Evolutionary conservation across 2,797 vertebrate species (phyloP), one percentile per base, ranked within the genome.

Genomic region (Graptemys geographica): DNA sequence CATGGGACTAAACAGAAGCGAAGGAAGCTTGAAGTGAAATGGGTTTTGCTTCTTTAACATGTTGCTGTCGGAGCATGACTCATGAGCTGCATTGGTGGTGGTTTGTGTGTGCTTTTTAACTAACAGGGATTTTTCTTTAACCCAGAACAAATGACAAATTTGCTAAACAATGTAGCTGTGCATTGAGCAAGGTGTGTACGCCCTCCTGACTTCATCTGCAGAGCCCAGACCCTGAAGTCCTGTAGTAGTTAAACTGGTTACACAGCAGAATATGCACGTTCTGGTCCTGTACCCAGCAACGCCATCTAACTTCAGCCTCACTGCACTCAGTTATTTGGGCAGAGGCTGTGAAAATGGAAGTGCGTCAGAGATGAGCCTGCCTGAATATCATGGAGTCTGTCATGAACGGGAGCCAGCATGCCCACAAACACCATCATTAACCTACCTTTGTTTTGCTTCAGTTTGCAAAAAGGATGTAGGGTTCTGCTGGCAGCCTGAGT

Each of bases 361-460:
- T 92, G 49, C 0, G n/a, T 55, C 51, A 11, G 57, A 47, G 82
- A 25, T 15, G 74, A 33, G 49, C 47, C 49, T 0, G 1, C 5
- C 8, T 1, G 19, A 84, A 85, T 25, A 23, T 72, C 86, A 52
- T 0, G 19, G 18, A 69, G 19, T 23, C 18, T 11, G 16, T 1
- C 9, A 79, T 57, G 62, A 85, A 9, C 6, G 15, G 21, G 51
- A 89, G 57, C 21, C 78, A 69, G 86, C 57, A 10, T 0, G 5
- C 11, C 4, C 27, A 23, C 8, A 33, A 13, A 7, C 3, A 25
- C 31, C n/a, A 74, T 78, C 0, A 0, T 85, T 62, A 41, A 8
- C 7, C 9, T 69, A 7, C 72, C 27, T 44, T 59, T 31, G 12
- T 59, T 33, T n/a, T n/a, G 23, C 25, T 31, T 23, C 41, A 7